Evolutionary conservation across 2,888 invertebrate genomes (phyloP).

Genomic region (Macrophya annulata): DNA sequence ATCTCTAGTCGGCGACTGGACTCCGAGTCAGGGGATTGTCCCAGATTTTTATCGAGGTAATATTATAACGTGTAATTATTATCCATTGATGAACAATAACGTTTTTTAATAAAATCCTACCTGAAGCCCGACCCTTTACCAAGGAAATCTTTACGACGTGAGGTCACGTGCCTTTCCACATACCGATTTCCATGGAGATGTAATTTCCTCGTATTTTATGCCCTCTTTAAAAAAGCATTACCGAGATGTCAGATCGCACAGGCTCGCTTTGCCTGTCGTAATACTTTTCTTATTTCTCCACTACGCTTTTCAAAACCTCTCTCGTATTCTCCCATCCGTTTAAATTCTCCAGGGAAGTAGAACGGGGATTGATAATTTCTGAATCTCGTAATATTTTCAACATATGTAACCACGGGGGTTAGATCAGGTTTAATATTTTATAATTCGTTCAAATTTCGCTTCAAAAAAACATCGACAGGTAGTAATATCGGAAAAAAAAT

Average conservation of each 20-base stretch:
- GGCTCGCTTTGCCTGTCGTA: conserved; percentile 41
- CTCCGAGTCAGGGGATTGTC: neutral
- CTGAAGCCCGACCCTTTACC: neutral
- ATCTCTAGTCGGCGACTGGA: too few relatives aligned
- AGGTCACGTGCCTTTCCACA: conserved; percentile 29
- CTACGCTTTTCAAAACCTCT: conserved; percentile 29
- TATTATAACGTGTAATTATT: neutral
- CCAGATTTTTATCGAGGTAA: neutral
- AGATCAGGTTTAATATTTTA: neutral
- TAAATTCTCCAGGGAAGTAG: conserved; percentile 3
- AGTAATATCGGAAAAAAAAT: too few relatives aligned
- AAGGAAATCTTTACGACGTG: conserved; percentile 4
- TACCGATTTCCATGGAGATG: conserved; percentile 49
- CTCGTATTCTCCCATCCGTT: conserved; percentile 14
- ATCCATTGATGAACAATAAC: neutral
- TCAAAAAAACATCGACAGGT: neutral
- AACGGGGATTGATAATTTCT: conserved; percentile 32
- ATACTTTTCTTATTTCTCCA: conserved; percentile 19
- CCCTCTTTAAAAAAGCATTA: conserved; percentile 53
- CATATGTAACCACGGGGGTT: neutral
- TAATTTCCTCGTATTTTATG: conserved; percentile 52
- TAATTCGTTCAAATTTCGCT: neutral
- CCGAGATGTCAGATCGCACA: conserved; percentile 42
- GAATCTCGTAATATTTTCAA: conserved; percentile 21
- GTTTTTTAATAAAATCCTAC: neutral